phyloP scores from a whole-genome alignment of 2,797 vertebrate genomes.

The Periparus ater region DNA sequence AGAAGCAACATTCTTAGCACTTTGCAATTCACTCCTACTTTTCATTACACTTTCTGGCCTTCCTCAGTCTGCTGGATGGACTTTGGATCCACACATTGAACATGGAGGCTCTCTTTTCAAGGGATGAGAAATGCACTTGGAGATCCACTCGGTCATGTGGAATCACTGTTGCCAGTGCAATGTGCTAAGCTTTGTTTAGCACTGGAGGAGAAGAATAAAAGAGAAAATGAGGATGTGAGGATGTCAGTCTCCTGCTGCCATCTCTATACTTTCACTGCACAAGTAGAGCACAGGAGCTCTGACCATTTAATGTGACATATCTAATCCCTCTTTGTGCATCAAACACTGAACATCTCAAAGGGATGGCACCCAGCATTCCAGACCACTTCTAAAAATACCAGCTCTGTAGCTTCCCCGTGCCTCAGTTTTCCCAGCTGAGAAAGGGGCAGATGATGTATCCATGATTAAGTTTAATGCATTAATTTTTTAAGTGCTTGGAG shows the following conservation, averaged over 20 bases:
- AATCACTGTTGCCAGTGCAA: neutral
- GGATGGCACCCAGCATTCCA: neutral
- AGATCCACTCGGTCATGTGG: neutral
- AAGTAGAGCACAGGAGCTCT: neutral
- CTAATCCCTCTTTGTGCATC: neutral
- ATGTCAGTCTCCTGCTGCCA: neutral
- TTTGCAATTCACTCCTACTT: neutral
- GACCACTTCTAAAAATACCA: neutral
- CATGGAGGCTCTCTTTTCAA: neutral
- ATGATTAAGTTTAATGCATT: neutral
- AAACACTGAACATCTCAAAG: neutral
- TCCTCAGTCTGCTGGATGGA: neutral
- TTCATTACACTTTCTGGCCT: neutral
- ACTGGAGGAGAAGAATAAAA: neutral
- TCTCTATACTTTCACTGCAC: neutral
- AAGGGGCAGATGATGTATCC: neutral
- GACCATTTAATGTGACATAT: neutral
- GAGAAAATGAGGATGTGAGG: neutral
- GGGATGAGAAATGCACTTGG: neutral
- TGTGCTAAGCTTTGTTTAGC: neutral
- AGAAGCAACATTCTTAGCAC: neutral
- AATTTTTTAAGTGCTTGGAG: neutral
- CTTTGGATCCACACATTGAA: neutral
- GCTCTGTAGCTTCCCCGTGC: neutral
- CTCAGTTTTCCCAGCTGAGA: conserved; percentile 3